These are phyloP conservation scores for Coelinius sp. DNA, from an alignment of 2,888 invertebrate species.

Conservation along the genomic window DNA sequence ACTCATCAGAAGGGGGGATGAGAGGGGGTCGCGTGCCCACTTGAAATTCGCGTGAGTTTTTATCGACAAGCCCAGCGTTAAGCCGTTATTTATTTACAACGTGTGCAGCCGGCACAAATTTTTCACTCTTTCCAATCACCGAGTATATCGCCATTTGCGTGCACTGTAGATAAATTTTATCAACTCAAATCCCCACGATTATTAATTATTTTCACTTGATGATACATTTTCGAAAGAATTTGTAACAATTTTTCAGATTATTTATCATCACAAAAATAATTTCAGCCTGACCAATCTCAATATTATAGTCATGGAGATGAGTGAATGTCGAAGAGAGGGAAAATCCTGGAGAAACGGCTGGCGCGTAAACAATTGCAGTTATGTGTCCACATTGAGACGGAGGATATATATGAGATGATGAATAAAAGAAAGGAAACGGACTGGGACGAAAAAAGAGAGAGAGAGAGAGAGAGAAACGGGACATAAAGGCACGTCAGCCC, in stretches of 20 bases:
- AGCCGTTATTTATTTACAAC: constrained; percentile 48
- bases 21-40: constrained; percentile 42
- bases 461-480: not conserved
- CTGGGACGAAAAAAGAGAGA: not conserved
- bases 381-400: not conserved
- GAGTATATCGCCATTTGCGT: not conserved
- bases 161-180: constrained; percentile 18
- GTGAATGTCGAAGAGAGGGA: not conserved
- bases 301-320: not conserved
- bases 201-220: not conserved
- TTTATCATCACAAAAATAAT: not conserved
- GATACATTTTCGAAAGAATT: not conserved
- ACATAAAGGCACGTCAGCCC: constrained; percentile 7
- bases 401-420: not conserved
- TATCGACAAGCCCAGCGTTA: constrained; percentile 47
- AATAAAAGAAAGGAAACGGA: not conserved
- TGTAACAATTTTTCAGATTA: not conserved
- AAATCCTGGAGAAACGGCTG: not conserved
- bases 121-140: constrained; percentile 11
- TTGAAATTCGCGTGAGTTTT: constrained; percentile 47
- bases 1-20: not conserved
- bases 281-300: not conserved
- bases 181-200: not conserved
- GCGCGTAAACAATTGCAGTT: constrained; percentile 13
- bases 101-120: constrained; percentile 19